phyloP scores from a whole-genome alignment of 2,797 vertebrate species.

The Schizopygopsis malacanthus region DNA sequence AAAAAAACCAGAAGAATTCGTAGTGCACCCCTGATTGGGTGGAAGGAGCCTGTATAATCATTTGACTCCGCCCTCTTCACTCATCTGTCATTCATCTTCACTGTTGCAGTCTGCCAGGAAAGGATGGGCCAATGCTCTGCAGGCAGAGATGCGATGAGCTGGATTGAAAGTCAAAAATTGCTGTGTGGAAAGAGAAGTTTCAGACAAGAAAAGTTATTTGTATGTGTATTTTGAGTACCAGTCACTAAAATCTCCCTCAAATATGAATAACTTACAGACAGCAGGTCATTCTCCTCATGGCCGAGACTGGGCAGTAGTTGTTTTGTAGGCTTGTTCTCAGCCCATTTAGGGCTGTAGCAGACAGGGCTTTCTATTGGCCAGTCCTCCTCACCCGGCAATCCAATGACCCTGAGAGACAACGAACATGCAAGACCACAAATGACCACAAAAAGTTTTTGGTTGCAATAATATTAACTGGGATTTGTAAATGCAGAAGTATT shows the following conservation, averaged over 20 bases:
- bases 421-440: not conserved
- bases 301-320: conserved; percentile 68
- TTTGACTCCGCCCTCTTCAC: not conserved
- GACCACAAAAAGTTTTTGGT: not conserved
- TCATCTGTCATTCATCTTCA: conserved; percentile 8
- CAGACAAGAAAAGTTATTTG: not conserved
- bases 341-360: conserved; percentile 68
- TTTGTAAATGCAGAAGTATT: not conserved
- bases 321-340: conserved; percentile 49
- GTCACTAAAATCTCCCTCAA: not conserved
- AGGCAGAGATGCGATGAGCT: conserved; percentile 74
- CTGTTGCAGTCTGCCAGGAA: conserved; percentile 67
- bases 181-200: conserved; percentile 65
- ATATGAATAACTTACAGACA: conserved; percentile 68
- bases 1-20: conserved; percentile 6
- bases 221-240: not conserved
- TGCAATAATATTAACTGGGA: not conserved
- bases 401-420: conserved; percentile 68
- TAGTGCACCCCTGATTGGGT: not conserved
- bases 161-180: conserved; percentile 77
- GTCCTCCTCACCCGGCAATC: conserved; percentile 75
- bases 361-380: conserved; percentile 78
- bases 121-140: conserved; percentile 74
- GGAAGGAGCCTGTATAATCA: conserved; percentile 6
- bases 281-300: conserved; percentile 72